Base-by-base conservation (phyloP, 2,888 invertebrate genomes). In the Chrysolina haemoptera region DNA sequence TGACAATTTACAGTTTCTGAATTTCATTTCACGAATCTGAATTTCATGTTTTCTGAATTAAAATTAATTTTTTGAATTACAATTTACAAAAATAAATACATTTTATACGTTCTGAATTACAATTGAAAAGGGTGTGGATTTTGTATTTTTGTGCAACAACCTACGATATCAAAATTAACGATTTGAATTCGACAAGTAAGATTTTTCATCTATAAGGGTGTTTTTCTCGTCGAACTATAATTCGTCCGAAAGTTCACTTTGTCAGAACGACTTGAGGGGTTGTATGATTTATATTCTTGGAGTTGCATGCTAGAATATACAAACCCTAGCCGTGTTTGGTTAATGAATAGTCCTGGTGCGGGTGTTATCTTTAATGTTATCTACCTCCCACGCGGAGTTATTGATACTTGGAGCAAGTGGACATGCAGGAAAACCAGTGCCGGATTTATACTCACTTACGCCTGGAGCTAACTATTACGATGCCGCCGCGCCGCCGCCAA, bases 341-440 rank as follows among this genome's bases (percentile, higher is more conserved):
- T 59, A 59, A 59, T 59, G 59, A 59, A 59, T 59, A 59, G 59
- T 27, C n/a, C 14, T 35, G 8, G 59, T 35, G 27, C 18, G 59
- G 14, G 22, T 27, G 14, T 59, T 59, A 59, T 59, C 59, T 14
- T 22, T 6, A 14, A 59, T 59, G n/a, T 14, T 59, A 27, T 59
- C 59, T 22, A 14, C 14, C 35, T 59, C 18, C 14, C 27, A 35
- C 27, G 35, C 27, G 59, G 35, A 59, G 59, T 59, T 59, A 59
- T n/a, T 27, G 59, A 35, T 27, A 59, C 27, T 27, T 59, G 27
- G 27, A n/a, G 27, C 9, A 53, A 53, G 5, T 11, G 53, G 11
- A 53, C 20, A 18, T 20, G 20, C 10, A 53, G 18, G 18, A 53
- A 11, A 11, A 18, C 53, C 16, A 48, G 48, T 10, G 16, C 48